These are phyloP conservation scores for Muntiacus muntjak DNA, from an alignment of 2,113 vertebrate species.

Conservation along the genomic window DNA sequence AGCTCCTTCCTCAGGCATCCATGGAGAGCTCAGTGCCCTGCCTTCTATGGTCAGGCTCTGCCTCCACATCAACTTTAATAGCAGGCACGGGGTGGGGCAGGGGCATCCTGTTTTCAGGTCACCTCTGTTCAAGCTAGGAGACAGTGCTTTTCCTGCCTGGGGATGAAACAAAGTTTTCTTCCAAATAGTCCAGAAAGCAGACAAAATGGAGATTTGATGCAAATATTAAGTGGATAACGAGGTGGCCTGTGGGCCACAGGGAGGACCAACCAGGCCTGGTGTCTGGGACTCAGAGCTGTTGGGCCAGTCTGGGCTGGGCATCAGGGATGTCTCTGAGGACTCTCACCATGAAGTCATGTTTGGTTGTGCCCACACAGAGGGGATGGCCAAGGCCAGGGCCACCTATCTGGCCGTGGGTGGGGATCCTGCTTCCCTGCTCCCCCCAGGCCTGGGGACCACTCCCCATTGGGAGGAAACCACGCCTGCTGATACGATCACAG, in stretches of 20 bases:
- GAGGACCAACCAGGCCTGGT: neutral
- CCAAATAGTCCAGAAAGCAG: neutral
- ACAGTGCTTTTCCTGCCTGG: neutral
- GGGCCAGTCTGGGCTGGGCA: neutral
- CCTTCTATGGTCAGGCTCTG: neutral
- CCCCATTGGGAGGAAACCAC: neutral
- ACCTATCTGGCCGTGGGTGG: neutral
- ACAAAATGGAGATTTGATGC: neutral
- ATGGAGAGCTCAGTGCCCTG: neutral
- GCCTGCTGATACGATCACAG: neutral
- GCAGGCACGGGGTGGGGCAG: neutral
- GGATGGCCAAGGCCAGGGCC: rapidly evolving
- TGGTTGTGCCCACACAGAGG: neutral
- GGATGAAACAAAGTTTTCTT: neutral
- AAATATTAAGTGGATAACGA: neutral
- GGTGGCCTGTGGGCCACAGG: neutral
- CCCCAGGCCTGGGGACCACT: neutral
- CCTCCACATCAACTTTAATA: neutral
- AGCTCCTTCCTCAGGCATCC: neutral
- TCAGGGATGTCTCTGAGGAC: neutral
- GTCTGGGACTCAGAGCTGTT: neutral
- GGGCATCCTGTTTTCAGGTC: neutral
- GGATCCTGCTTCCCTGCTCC: neutral
- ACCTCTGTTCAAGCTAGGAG: neutral
- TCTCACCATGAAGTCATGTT: neutral